Evolutionary conservation across 2,797 vertebrate genomes (phyloP).

Genomic region (Anguilla marmorata): DNA sequence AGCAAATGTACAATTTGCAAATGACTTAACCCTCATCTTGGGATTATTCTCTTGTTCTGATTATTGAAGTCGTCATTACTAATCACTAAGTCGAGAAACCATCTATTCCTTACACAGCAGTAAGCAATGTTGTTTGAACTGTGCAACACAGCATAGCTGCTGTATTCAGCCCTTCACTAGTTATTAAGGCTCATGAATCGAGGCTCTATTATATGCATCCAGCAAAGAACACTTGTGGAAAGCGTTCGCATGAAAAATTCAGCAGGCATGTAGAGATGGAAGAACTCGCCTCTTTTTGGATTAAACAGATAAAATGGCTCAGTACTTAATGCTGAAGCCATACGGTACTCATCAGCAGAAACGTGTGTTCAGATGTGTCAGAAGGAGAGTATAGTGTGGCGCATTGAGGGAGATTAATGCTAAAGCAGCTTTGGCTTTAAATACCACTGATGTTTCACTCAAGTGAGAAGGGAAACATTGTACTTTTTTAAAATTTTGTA

Average conservation of each 20-base stretch:
- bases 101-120: too few relatives aligned
- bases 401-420: slow-evolving; percentile 1
- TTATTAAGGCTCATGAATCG: not conserved
- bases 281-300: not conserved
- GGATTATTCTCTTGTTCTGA: too few relatives aligned
- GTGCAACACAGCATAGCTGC: not conserved
- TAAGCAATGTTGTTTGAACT: not conserved
- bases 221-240: not conserved
- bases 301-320: slow-evolving; percentile 8
- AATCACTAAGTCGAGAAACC: too few relatives aligned
- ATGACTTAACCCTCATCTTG: too few relatives aligned
- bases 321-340: not conserved
- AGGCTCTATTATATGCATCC: not conserved
- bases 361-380: not conserved
- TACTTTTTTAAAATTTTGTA: not conserved
- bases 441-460: not conserved
- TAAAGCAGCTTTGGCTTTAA: not conserved
- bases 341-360: not conserved
- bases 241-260: not conserved
- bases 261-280: not conserved
- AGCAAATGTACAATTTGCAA: too few relatives aligned
- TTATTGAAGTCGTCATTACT: too few relatives aligned
- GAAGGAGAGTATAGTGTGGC: not conserved
- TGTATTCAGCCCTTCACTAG: not conserved
- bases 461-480: not conserved